These are phyloP conservation scores for Theropithecus gelada DNA, from an alignment of 2,113 vertebrate genomes.

Conservation along the genomic window DNA sequence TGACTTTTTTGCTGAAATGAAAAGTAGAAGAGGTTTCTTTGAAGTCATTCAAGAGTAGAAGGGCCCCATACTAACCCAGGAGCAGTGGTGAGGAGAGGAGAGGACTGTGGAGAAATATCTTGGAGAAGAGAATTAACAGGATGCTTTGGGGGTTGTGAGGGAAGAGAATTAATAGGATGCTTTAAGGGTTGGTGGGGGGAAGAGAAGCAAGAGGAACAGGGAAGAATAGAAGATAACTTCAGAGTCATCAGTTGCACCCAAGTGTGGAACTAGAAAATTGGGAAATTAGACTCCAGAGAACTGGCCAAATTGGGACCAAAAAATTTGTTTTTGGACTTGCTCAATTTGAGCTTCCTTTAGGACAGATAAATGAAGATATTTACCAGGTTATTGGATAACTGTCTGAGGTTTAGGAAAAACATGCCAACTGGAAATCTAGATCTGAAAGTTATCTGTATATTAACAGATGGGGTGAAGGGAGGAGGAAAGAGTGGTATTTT, in stretches of 20 bases:
- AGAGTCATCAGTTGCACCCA: neutral
- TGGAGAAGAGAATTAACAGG: neutral
- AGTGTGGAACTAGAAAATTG: no score
- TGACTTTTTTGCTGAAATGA: neutral
- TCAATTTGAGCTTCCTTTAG: neutral
- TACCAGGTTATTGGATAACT: neutral
- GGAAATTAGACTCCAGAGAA: accelerated
- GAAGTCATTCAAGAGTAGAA: neutral
- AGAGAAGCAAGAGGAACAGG: no score
- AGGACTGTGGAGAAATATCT: neutral
- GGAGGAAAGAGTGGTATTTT: accelerated
- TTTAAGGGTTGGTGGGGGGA: neutral
- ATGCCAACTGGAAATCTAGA: neutral
- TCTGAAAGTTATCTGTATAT: neutral
- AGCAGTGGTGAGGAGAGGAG: neutral
- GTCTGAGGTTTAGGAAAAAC: neutral
- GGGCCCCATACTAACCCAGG: neutral
- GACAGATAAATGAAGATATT: accelerated
- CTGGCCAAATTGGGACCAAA: neutral
- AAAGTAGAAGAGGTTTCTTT: neutral
- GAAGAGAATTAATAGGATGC: neutral
- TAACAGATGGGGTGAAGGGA: neutral
- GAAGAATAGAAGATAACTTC: no score
- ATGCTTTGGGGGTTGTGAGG: neutral
- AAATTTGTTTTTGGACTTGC: neutral